phyloP scores from a whole-genome alignment of 2,888 invertebrate genomes.

The Rhodophaea formosa region DNA sequence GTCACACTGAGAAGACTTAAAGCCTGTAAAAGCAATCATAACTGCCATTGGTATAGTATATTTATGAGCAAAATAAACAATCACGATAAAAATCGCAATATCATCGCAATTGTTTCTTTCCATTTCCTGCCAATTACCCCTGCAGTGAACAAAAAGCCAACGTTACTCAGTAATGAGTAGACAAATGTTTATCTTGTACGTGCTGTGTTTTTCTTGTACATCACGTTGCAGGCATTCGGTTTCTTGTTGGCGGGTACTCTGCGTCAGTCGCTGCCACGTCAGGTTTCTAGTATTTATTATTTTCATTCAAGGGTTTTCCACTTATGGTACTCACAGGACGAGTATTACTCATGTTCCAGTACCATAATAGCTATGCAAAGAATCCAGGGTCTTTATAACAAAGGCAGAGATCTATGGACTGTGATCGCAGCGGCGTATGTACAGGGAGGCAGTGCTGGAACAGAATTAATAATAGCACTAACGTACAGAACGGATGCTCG shows the following conservation, averaged over 20 bases:
- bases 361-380: not conserved
- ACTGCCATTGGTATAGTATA: too few species aligned
- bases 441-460: too few species aligned
- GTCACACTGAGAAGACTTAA: too few species aligned
- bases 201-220: constrained; percentile 39
- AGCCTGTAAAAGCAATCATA: too few species aligned
- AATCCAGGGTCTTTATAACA: too few species aligned
- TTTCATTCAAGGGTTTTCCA: constrained; percentile 63
- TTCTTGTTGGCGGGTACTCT: constrained; percentile 43
- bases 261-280: constrained; percentile 40
- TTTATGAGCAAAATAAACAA: constrained; percentile 34
- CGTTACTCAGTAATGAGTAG: constrained; percentile 16
- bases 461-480: too few species aligned
- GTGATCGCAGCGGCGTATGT: too few species aligned
- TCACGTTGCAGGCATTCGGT: constrained; percentile 37
- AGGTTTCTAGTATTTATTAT: constrained; percentile 57
- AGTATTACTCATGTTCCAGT: constrained; percentile 9
- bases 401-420: too few species aligned
- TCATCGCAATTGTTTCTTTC: constrained; percentile 13
- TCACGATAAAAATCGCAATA: constrained; percentile 31
- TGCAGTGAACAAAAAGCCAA: not conserved
- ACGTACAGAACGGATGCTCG: too few species aligned
- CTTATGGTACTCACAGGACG: constrained; percentile 34
- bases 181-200: constrained; percentile 20
- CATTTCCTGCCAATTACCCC: constrained; percentile 13